phyloP scores from a whole-genome alignment of 1,140 invertebrate genomes.

The Drosophila neocordata region DNA sequence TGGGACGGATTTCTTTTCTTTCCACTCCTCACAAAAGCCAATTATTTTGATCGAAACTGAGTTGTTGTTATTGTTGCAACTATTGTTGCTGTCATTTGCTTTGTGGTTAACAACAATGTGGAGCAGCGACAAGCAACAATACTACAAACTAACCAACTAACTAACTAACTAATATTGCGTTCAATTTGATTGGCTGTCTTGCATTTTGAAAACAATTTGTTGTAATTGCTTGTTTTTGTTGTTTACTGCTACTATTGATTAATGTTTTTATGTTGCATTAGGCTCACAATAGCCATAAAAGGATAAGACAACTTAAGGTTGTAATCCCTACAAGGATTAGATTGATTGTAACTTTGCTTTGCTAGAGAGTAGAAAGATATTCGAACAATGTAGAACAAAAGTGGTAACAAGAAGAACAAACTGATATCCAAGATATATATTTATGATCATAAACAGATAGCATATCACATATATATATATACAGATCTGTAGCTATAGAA shows the following conservation, averaged over 20 bases:
- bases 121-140: slow-evolving; percentile 58
- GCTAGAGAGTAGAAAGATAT: neutral
- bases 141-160: slow-evolving; percentile 24
- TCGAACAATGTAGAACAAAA: no score
- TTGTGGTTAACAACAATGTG: slow-evolving; percentile 71
- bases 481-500: no score
- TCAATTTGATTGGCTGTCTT: slow-evolving; percentile 72
- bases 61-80: slow-evolving; percentile 32
- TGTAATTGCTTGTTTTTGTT: slow-evolving; percentile 52
- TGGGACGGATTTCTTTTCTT: slow-evolving; percentile 2
- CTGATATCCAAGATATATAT: no score
- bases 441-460: no score
- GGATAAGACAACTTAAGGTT: neutral
- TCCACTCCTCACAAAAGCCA: slow-evolving; percentile 31
- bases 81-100: slow-evolving; percentile 60
- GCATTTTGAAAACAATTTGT: slow-evolving; percentile 76
- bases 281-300: slow-evolving; percentile 3
- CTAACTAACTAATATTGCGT: slow-evolving; percentile 61
- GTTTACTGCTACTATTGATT: slow-evolving; percentile 41
- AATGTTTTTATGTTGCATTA: slow-evolving; percentile 42
- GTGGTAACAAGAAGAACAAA: no score
- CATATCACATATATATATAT: no score
- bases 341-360: neutral
- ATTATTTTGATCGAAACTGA: slow-evolving; percentile 56
- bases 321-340: neutral